Evolutionary conservation across 2,797 vertebrate genomes (phyloP), one percentile per base, ranked within the genome.

Genomic region (Amazona finschi): DNA sequence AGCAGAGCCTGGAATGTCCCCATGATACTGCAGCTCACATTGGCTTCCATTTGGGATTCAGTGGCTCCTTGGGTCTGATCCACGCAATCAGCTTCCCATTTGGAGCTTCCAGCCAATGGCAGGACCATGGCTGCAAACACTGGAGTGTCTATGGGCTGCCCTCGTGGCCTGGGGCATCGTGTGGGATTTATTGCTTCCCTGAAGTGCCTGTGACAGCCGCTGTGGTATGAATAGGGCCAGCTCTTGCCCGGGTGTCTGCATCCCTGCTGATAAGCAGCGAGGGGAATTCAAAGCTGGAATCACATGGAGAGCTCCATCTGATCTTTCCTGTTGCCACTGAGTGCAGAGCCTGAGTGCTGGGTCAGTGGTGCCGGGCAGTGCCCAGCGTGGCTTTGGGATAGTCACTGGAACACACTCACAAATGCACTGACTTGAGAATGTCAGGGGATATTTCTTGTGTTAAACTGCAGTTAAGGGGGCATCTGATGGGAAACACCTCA

Each of bases 11-110:
- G 3, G 38, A 15, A 28, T 24, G 57, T 8, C 18, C 22, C 41
- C 33, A 5, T 2, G 0, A 31, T 10, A 3, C 1, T 10, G 31
- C 33, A 13, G 47, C 39, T 31, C 53, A 12, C 7, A 0, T 5
- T 1, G n/a, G 19, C 62, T 70, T 41, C 0, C 0, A 9, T 15
- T 24, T 0, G 2, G 64, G 69, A 8, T 46, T 36, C 27, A 30
- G 38, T 6, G 21, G 20, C 57, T 70, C 57, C 62, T 25, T 21
- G 43, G 47, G 16, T 50, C 57, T 28, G 49, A 19, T 31, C 50
- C 5, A 4, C 5, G 1, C 49, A 5, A 33, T 15, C 8, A 82
- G 18, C 13, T 11, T 71, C 71, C 65, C 52, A 2, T 41, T 36
- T 38, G 12, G 60, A n/a, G 77, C 33, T 38, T 18, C 31, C 31